Percentiles rank a stretch among this genome's conserved stretches.
Conservation (phyloP, 2,888 invertebrate genomes). For the Caenorhabditis zanzibari region DNA sequence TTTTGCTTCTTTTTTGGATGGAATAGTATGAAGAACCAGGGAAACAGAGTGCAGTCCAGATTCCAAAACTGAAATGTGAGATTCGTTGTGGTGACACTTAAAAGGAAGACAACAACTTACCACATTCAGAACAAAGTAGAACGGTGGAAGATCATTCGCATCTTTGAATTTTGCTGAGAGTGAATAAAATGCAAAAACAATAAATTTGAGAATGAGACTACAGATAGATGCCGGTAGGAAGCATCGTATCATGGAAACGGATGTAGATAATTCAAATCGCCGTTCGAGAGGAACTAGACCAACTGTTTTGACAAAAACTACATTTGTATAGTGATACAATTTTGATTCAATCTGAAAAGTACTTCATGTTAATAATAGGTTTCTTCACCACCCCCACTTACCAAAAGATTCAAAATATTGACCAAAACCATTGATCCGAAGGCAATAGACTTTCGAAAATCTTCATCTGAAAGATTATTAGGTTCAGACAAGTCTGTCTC, state of each 20-base stretch:
- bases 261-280: conserved; percentile 42
- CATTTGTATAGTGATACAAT: conserved; percentile 43
- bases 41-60: conserved; percentile 44
- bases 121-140: conserved; percentile 46
- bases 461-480: conserved; percentile 41
- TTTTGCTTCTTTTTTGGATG: conserved; percentile 47
- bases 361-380: neutral
- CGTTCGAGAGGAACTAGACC: conserved; percentile 40
- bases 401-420: conserved; percentile 33
- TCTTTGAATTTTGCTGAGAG: conserved; percentile 11
- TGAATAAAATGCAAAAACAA: conserved; percentile 32
- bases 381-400: neutral
- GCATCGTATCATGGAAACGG: conserved; percentile 40
- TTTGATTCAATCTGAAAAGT: conserved; percentile 42
- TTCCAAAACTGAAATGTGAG: conserved; percentile 46
- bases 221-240: conserved; percentile 46
- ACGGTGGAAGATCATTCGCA: conserved; percentile 17
- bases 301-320: conserved; percentile 33
- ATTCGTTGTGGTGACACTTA: too few species aligned
- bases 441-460: conserved; percentile 42
- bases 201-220: conserved; percentile 31
- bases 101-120: neutral
- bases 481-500: neutral
- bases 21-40: conserved; percentile 55
- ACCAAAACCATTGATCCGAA: conserved; percentile 30